Base-by-base conservation (phyloP, 2,888 invertebrate species). In the Drosophila dives region DNA sequence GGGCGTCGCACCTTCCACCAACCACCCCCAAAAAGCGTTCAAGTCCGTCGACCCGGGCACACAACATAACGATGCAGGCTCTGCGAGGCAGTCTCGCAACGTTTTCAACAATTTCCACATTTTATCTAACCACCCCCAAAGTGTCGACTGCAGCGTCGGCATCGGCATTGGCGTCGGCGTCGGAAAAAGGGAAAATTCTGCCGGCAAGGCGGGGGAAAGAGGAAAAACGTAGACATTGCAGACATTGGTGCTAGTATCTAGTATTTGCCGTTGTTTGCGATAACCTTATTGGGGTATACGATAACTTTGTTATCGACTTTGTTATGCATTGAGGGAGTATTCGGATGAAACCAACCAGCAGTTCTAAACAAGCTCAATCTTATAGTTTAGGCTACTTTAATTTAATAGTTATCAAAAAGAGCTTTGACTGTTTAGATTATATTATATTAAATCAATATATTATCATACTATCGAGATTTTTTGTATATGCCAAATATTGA, bases 61-160 rank as follows among this genome's bases (percentile, higher is more conserved):
- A 90, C 26, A 38, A 83, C 90, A 90, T 89, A 84, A 80, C 87
- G 87, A 90, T 86, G 89, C 85, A 86, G 87, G 77, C 76, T 68
- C 62, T 67, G 67, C 59, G 72, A 61, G 73, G 66, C 81, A 60
- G 67, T 81, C 80, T 76, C 76, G 77, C 83, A 86, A 82, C 80
- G 83, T 75, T 86, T 86, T 90, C 90, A 90, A 90, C 86, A 90
- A 90, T 86, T 90, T 90, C 78, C 90, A 89, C 90, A 90, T 83
- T 90, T 89, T 82, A 89, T 78, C 86, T 80, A 90, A 75, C 84
- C 90, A 87, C 74, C 89, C 90, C 88, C 90, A 78, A 83, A 83
- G 90, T 90, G 88, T 83, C 78, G 81, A 75, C 87, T 80, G 81
- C 80, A 76, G 77, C 78, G 73, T 38, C 65, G 71, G 32, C 71